These are phyloP conservation scores for Acrobasis repandana DNA, from an alignment of 2,888 invertebrate genomes.

Conservation along the genomic window DNA sequence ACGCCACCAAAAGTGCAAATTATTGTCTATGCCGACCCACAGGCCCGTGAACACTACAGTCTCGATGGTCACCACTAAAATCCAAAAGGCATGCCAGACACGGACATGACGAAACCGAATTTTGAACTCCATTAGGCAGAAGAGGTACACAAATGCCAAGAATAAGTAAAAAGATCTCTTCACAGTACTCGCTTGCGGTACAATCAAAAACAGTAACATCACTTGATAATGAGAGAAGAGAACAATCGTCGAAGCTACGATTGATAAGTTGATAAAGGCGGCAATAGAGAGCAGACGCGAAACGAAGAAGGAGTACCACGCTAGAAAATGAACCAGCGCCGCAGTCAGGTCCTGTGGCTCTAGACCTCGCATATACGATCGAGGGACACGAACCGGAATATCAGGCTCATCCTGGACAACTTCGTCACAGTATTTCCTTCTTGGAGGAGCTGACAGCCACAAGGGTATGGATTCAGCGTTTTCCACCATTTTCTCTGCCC, in stretches of 20 bases:
- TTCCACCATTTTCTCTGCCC: slow-evolving; percentile 79
- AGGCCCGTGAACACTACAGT: slow-evolving; percentile 86
- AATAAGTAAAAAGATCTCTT: slow-evolving; percentile 85
- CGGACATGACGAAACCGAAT: slow-evolving; percentile 89
- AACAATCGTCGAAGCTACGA: slow-evolving; percentile 83
- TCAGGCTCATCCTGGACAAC: slow-evolving; percentile 66
- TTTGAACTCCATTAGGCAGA: slow-evolving; percentile 90
- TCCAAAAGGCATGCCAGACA: slow-evolving; percentile 87
- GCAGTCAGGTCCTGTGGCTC: slow-evolving; percentile 90
- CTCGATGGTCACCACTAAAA: slow-evolving; percentile 85
- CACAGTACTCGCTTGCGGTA: slow-evolving; percentile 83
- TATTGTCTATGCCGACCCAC: slow-evolving; percentile 80
- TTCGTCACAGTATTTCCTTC: slow-evolving; percentile 65
- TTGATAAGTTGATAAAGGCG: slow-evolving; percentile 87
- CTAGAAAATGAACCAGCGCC: slow-evolving; percentile 86
- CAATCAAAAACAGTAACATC: slow-evolving; percentile 85
- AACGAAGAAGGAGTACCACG: slow-evolving; percentile 90
- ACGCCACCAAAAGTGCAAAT: slow-evolving; percentile 88
- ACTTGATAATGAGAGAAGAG: slow-evolving; percentile 85
- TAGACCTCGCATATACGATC: slow-evolving; percentile 84
- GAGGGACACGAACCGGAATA: slow-evolving; percentile 65
- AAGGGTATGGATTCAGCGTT: slow-evolving; percentile 81
- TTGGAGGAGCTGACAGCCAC: slow-evolving; percentile 75
- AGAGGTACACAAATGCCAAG: slow-evolving; percentile 88
- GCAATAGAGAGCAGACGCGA: slow-evolving; percentile 87